Evolutionary conservation across 2,113 vertebrate species (phyloP).

Genomic region (Callopanchax toddi): DNA sequence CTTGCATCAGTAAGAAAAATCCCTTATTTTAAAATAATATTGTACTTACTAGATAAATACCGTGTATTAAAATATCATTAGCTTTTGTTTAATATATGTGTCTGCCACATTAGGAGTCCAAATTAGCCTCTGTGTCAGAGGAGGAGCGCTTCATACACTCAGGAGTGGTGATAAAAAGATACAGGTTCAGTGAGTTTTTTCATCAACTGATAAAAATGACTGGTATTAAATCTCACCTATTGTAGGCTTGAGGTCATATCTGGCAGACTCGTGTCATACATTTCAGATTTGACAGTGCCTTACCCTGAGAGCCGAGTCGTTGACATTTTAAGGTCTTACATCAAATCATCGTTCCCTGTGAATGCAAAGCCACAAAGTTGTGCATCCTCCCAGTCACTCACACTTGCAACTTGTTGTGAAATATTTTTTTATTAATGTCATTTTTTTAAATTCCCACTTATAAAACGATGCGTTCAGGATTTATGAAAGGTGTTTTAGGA

Average conservation of each 20-base stretch:
- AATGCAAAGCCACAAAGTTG: conserved; percentile 34
- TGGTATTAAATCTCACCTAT: conserved; percentile 11
- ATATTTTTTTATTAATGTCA: conserved; percentile 12
- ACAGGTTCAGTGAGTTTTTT: neutral
- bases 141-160: too few species aligned
- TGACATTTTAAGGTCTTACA: conserved; percentile 56
- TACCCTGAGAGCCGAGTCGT: conserved; percentile 28
- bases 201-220: conserved; percentile 2
- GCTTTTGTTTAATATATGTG: neutral
- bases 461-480: conserved; percentile 26
- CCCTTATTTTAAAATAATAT: neutral
- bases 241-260: conserved; percentile 34
- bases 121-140: neutral
- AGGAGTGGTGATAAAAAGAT: neutral
- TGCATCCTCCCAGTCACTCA: conserved; percentile 31
- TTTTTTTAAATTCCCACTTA: neutral
- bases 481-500: too few species aligned
- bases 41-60: neutral
- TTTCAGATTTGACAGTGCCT: conserved; percentile 38
- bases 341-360: conserved; percentile 28
- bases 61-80: neutral
- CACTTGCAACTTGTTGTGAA: conserved; percentile 7
- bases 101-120: neutral
- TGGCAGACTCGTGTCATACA: conserved; percentile 33
- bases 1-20: conserved; percentile 1